Conservation (phyloP, 2,888 invertebrate genomes). For the Anagyrus pseudococci region DNA sequence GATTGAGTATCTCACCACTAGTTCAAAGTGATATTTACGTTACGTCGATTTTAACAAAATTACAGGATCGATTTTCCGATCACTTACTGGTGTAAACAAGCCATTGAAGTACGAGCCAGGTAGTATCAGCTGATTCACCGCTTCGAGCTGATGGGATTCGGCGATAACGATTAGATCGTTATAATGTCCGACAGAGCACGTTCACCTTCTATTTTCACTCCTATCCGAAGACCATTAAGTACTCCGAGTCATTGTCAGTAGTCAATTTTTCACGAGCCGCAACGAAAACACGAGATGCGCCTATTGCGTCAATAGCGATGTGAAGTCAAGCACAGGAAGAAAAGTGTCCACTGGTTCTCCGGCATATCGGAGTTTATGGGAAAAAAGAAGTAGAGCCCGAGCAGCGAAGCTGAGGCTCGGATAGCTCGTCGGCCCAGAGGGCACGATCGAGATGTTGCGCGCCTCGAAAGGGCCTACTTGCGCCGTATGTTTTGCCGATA, state of each 20-base stretch:
- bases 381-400: background rate
- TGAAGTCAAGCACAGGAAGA: too few species aligned
- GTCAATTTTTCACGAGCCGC: background rate
- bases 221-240: background rate
- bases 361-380: background rate
- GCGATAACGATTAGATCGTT: background rate
- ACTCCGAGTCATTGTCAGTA: background rate
- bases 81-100: background rate
- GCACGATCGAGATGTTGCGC: background rate
- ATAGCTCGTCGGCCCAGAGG: background rate
- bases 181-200: too few species aligned
- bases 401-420: background rate
- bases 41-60: too few species aligned
- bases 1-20: background rate
- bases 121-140: background rate
- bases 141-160: background rate
- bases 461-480: constrained; percentile 17
- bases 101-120: background rate
- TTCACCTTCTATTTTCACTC: background rate
- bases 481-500: constrained; percentile 50
- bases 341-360: too few species aligned
- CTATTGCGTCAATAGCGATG: too few species aligned
- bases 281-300: background rate
- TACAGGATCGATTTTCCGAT: background rate
- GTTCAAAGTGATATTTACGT: background rate